phyloP scores from a whole-genome alignment of 2,113 vertebrate species.

The Channa argus region DNA sequence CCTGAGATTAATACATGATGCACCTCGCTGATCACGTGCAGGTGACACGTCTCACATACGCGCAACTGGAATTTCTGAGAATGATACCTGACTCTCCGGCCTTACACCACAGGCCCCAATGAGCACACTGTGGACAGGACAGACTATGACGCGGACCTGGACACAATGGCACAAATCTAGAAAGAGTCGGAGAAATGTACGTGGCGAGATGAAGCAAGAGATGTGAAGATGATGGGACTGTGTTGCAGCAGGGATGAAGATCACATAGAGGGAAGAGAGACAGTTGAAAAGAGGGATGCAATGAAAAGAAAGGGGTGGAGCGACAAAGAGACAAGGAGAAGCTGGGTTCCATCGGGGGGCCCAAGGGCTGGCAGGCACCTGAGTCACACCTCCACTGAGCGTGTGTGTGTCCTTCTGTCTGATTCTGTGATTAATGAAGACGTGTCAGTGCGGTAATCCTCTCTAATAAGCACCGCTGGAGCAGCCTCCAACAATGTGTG shows the following conservation, averaged over 20 bases:
- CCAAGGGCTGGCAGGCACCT: constrained; percentile 70
- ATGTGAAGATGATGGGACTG: constrained; percentile 47
- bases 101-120: no score
- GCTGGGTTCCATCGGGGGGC: constrained; percentile 58
- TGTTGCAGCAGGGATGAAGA: constrained; percentile 54
- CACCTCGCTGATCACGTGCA: no score
- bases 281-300: constrained; percentile 46
- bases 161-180: no score
- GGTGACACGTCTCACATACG: no score
- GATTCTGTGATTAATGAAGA: constrained; percentile 92
- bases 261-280: constrained; percentile 32
- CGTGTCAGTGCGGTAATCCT: constrained; percentile 88
- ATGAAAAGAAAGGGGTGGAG: constrained; percentile 49
- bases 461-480: constrained; percentile 84
- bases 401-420: constrained; percentile 63
- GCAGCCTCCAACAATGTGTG: constrained; percentile 60
- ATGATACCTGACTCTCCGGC: no score
- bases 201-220: neutral
- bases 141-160: no score
- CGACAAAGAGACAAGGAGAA: constrained; percentile 60
- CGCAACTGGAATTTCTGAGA: no score
- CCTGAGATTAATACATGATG: no score
- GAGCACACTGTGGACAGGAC: no score
- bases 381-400: constrained; percentile 67
- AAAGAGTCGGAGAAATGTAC: neutral